These are phyloP conservation scores for Argyra leucocephala DNA, from an alignment of 2,888 invertebrate species.

Conservation along the genomic window DNA sequence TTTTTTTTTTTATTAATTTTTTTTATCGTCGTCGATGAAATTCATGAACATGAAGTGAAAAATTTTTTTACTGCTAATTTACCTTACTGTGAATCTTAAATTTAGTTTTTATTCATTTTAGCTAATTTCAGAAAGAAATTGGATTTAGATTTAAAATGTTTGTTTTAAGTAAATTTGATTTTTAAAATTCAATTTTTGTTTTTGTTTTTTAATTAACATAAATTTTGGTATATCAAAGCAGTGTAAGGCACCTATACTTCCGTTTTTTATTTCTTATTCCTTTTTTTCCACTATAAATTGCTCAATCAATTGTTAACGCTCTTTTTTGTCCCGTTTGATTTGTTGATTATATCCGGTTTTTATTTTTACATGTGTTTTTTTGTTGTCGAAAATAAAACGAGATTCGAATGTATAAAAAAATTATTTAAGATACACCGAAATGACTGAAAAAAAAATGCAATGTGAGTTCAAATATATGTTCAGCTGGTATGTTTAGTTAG, in stretches of 20 bases:
- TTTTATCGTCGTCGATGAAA: too few relatives aligned
- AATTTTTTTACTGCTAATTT: too few relatives aligned
- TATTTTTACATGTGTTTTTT: neutral
- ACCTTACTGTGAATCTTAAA: too few relatives aligned
- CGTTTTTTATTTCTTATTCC: neutral
- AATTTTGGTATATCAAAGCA: neutral
- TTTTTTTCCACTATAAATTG: neutral
- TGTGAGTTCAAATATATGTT: neutral
- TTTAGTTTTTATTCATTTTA: too few relatives aligned
- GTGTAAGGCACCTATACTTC: neutral
- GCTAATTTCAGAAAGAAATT: too few relatives aligned
- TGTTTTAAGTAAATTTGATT: too few relatives aligned
- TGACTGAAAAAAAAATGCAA: too few relatives aligned
- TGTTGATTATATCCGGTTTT: conserved; percentile 3
- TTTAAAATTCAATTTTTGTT: neutral
- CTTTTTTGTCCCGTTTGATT: neutral
- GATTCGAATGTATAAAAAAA: neutral
- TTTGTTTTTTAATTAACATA: neutral
- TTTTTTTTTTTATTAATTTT: too few relatives aligned
- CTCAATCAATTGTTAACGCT: neutral
- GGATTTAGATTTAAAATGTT: too few relatives aligned
- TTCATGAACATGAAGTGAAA: too few relatives aligned
- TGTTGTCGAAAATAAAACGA: neutral
- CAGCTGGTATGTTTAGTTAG: neutral
- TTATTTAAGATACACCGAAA: too few relatives aligned